Conservation (phyloP, 2,888 invertebrate species). For the Napeogenes inachia region DNA sequence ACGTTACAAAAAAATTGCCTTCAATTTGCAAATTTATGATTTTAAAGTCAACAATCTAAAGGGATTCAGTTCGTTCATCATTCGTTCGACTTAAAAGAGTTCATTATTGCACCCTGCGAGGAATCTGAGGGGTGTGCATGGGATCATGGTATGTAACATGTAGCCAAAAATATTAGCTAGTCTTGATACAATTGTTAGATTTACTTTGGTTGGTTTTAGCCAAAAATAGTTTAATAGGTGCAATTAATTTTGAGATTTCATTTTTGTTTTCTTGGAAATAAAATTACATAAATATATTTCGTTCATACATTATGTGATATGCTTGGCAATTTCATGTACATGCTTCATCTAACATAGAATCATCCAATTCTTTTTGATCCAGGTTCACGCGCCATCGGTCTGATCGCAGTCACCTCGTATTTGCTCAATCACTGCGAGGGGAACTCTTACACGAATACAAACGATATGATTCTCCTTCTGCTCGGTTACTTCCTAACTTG, state of each 20-base stretch:
- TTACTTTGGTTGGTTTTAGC: too few species aligned
- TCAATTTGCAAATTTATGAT: conserved; percentile 27
- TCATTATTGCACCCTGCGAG: conserved; percentile 46
- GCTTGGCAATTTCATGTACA: too few species aligned
- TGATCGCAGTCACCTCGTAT: conserved; percentile 51
- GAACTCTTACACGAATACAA: conserved; percentile 50
- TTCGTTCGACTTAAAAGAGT: conserved; percentile 37
- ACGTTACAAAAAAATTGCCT: neutral
- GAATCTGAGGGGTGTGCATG: conserved; percentile 29
- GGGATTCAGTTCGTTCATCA: conserved; percentile 37
- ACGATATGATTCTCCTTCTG: conserved; percentile 41
- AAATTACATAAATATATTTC: neutral
- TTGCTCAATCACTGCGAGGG: conserved; percentile 52
- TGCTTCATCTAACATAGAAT: conserved; percentile 28
- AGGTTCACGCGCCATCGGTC: conserved; percentile 66
- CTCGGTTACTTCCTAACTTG: conserved; percentile 27
- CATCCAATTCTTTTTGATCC: conserved; percentile 48
- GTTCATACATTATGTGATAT: neutral
- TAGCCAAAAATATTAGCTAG: neutral
- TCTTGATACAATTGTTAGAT: too few species aligned
- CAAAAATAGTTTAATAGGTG: too few species aligned
- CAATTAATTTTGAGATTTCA: too few species aligned
- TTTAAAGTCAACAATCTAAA: conserved; percentile 45
- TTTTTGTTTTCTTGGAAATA: neutral
- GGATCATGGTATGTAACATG: conserved; percentile 37